These are phyloP conservation scores for Drosophila bocqueti DNA, from an alignment of 1,140 invertebrate species.

Conservation along the genomic window DNA sequence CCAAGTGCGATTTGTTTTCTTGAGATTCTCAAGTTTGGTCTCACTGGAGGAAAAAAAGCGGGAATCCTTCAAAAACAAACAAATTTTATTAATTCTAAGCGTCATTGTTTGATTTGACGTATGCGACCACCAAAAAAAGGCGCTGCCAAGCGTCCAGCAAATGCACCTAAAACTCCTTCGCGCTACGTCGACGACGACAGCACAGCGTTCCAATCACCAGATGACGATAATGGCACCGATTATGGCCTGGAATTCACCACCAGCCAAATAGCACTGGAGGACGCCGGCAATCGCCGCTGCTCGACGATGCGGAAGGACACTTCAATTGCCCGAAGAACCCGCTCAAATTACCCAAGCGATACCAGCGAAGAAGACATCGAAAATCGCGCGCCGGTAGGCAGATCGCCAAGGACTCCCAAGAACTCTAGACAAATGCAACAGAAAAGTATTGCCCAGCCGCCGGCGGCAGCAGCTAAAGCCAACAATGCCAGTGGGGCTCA, in stretches of 20 bases:
- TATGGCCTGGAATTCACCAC: slow-evolving; percentile 8
- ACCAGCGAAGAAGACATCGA: neutral
- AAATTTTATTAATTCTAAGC: neutral
- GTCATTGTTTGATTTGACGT: neutral
- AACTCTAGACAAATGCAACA: neutral
- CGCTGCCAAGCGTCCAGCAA: neutral
- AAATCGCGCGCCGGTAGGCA: neutral
- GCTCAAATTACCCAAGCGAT: neutral
- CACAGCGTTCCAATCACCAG: neutral
- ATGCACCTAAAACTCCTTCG: neutral
- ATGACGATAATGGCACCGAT: neutral
- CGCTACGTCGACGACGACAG: neutral
- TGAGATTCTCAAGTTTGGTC: neutral
- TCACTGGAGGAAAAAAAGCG: slow-evolving; percentile 4
- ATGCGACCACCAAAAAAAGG: slow-evolving; percentile 2
- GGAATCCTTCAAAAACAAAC: slow-evolving; percentile 6
- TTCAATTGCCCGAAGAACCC: neutral
- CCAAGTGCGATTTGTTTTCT: neutral
- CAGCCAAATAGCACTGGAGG: neutral
- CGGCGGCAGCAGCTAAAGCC: neutral
- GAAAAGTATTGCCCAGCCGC: neutral
- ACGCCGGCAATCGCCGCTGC: neutral
- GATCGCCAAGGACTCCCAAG: neutral
- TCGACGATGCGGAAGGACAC: slow-evolving; percentile 5
- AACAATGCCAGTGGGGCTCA: neutral